Evolutionary conservation across 2,888 invertebrate species (phyloP), one percentile per base, ranked within the genome.

Genomic region (Cephus rjabovi): DNA sequence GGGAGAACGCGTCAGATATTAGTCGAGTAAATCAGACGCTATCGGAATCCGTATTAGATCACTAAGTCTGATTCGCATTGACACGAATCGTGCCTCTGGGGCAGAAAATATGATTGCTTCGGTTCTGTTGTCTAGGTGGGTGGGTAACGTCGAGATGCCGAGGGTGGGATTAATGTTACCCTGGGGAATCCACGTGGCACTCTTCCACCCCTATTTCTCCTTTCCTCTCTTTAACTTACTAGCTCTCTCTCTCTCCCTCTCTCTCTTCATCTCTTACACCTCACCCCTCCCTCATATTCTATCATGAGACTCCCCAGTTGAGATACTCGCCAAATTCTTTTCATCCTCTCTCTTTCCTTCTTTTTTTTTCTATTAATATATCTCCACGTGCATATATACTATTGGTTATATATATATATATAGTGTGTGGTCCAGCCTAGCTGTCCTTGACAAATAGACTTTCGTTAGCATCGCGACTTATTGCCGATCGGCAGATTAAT

Each of bases 91-190:
- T 88, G 90, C 90, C 91, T 90, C 80, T 89, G 90, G 90, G 91
- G 90, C 87, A 85, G 89, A 89, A 91, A 91, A 91, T 91, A 91
- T 91, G 91, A 91, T 91, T 91, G 90, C 90, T 86, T 87, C 86
- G 85, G 84, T 86, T 87, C 86, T 76, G 78, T 79, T 82, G 87
- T 86, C 87, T 87, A 82, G 81, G 81, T 78, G 76, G 76, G 77
- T 77, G 73, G 82, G 83, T 70, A 40, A 69, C 73, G 75, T 74
- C 73, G 79, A 79, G 78, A 78, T 80, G 82, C 83, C 30, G 78
- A 35, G 70, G 37, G 85, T 81, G 88, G 89, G 89, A 91, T 91
- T 91, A 91, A 91, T 91, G 89, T 89, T 88, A 90, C 91, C 90
- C 91, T 90, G 85, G 91, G 90, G 91, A 86, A 89, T 90, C 84